Evolutionary conservation across 1,140 invertebrate genomes (phyloP), one percentile per base, ranked within the genome.

Genomic region (Lordiphosa clarofinis): DNA sequence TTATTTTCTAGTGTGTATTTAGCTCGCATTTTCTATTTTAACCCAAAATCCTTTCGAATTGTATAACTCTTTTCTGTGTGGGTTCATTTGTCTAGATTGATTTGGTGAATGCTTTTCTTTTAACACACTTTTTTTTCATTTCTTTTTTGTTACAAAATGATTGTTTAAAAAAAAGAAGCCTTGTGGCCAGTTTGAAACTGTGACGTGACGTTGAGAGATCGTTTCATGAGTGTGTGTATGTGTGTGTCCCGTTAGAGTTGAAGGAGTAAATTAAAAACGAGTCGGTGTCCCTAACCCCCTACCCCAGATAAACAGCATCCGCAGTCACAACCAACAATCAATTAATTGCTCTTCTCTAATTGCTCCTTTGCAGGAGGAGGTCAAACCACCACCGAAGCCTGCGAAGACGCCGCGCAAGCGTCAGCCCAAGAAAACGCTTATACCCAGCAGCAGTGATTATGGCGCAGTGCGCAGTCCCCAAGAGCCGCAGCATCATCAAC

Each of bases 381-480:
- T 73, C 7, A 88, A 88, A 50, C 78, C 84, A 37, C 65, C 70
- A 47, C 56, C 82, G 4, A 88, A 88, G 61, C 72, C 86, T 4
- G 74, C 86, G 46, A 88, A 88, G 68, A 88, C 87, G 47, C 87
- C 87, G 56, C 63, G 87, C 8, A 88, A 88, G 60, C 71, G 87
- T 10, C 86, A 88, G 39, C 86, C 87, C 53, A 88, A 88, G 70
- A 88, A 88, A 56, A 88, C 87, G 48, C 54, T 86, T n/a, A 75
- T 88, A 50, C 69, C 84, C 37, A 76, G 63, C 24, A 76, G 61
- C 24, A 88, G 84, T 57, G 87, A 88, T 43, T 88, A 87, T 43
- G 70, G 65, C 42, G 70, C 73, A 7, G 81, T 82, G 15, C 86
- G 76, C 11, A 87, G 86, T 75, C 81, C 86, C 33, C 79, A 86